Conservation (phyloP, 1,140 invertebrate species). For the Zaprionus ornatus region DNA sequence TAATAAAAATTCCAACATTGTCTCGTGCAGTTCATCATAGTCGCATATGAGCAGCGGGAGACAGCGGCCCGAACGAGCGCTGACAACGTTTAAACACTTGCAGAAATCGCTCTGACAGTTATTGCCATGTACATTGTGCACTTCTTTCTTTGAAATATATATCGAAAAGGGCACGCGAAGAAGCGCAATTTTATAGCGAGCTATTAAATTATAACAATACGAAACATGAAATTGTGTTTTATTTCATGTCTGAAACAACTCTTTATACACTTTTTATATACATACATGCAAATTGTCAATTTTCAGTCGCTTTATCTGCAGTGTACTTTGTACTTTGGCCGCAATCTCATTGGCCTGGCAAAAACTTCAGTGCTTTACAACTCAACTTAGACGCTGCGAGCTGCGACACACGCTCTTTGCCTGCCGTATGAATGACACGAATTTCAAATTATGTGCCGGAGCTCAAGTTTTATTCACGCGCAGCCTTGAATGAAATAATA, state of each 20-base stretch:
- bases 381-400: conserved; percentile 41
- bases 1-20: conserved; percentile 83
- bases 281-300: neutral
- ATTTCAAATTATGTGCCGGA: conserved; percentile 68
- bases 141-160: neutral
- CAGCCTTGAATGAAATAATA: conserved; percentile 45
- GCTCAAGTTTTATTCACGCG: conserved; percentile 52
- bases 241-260: neutral
- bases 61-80: conserved; percentile 36
- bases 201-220: neutral
- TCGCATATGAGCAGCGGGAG: conserved; percentile 59
- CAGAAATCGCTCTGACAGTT: conserved; percentile 27
- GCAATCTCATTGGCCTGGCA: conserved; percentile 27
- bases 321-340: conserved; percentile 20
- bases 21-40: conserved; percentile 77
- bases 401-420: conserved; percentile 25
- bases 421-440: conserved; percentile 63
- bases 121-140: conserved; percentile 9
- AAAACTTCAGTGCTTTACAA: conserved; percentile 40
- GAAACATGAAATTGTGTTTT: neutral
- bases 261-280: neutral
- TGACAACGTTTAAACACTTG: conserved; percentile 61
- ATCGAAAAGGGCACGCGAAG: neutral
- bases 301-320: conserved; percentile 1
- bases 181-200: neutral